Percentiles rank a stretch among this genome's conserved stretches.
phyloP scores from a whole-genome alignment of 1,140 invertebrate genomes.

The Propsilocerus akamusi region DNA sequence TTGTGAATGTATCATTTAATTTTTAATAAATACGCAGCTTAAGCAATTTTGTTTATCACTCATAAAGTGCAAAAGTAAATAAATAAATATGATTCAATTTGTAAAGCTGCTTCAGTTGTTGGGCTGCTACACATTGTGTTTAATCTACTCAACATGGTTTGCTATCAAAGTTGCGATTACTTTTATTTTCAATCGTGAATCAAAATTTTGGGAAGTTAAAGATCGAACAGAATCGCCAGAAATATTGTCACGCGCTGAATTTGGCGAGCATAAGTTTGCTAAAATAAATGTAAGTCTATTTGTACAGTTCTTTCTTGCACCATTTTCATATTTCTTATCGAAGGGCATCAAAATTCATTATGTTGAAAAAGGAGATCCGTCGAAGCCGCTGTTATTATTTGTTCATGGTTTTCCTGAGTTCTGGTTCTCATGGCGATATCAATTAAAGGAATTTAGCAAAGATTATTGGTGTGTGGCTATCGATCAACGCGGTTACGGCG shows the following conservation, averaged over 20 bases:
- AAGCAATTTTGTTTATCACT: too few species aligned
- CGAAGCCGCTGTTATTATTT: conserved; percentile 41
- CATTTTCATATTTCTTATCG: too few species aligned
- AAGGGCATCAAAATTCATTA: conserved; percentile 43
- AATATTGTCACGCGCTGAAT: neutral
- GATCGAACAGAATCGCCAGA: neutral
- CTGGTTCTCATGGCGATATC: conserved; percentile 48
- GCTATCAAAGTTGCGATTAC: neutral
- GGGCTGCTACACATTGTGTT: neutral
- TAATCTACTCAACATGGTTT: neutral
- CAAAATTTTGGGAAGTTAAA: neutral
- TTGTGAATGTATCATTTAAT: too few species aligned
- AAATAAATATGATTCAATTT: too few species aligned
- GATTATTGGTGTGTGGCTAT: conserved; percentile 46
- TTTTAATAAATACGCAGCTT: too few species aligned
- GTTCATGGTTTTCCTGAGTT: conserved; percentile 51
- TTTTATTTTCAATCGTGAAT: neutral
- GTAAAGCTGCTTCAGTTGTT: too few species aligned
- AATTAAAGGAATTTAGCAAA: conserved; percentile 36
- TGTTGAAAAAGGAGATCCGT: conserved; percentile 36
- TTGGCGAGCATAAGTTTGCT: neutral
- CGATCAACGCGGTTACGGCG: conserved; percentile 47
- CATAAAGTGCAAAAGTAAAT: too few species aligned
- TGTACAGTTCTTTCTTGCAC: too few species aligned
- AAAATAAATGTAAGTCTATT: neutral